Base-by-base conservation (phyloP, 1,140 invertebrate genomes). In the Holotrichia oblita region DNA sequence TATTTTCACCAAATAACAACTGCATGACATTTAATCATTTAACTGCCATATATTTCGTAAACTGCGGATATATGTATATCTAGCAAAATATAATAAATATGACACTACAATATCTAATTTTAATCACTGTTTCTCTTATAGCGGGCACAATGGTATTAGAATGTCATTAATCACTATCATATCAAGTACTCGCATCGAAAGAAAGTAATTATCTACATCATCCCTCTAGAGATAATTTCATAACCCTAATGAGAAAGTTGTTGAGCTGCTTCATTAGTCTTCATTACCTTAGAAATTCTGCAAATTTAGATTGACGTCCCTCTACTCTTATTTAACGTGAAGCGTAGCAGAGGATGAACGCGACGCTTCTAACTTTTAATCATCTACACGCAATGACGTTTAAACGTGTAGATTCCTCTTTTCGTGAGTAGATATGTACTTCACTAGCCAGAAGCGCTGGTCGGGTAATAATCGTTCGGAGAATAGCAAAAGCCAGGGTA, bases 241-340 rank as follows among this genome's bases (percentile, higher is more conserved):
- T 72, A 72, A 72, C 14, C 22, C 22, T 72, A 72, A 72, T 72
- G n/a, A 72, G 20, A 72, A 72, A 72, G 64, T 72, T 72, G 64
- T 72, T 40, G 64, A 72, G 64, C 12, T 40, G 64, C 12, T 72
- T 72, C 64, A 72, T 72, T 72, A 72, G 64, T 72, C 64, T 72
- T 72, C 64, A 72, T 72, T 72, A 72, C 12, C 34, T 34, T 27
- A 22, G 64, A 72, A 22, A 72, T 72, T 27, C 64, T 12, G 9
- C 34, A 72, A 72, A 72, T 72, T 34, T 72, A 72, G 64, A 72
- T 40, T 72, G 64, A 72, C 64, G 64, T 72, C 34, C 64, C 64
- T 40, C 9, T 40, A 24, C 34, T n/a, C 22, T 10, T 22, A 22
- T 27, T 72, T 72, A 9, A 27, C 9, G 64, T 72, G 17, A 9